Evolutionary conservation across 2,888 invertebrate species (phyloP), one percentile per base, ranked within the genome.

Genomic region (Clitarchus hookeri): DNA sequence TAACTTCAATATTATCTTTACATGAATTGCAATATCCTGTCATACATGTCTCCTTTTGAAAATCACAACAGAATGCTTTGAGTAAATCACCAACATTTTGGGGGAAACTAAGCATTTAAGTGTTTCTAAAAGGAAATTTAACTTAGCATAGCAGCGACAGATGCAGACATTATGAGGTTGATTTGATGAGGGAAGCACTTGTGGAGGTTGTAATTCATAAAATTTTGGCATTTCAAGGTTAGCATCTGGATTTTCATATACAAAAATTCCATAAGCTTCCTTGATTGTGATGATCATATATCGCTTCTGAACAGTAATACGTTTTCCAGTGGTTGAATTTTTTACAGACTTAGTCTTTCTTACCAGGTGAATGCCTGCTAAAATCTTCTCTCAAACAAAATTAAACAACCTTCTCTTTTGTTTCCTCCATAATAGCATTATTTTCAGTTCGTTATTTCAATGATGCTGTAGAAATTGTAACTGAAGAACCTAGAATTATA

Each of bases 101-200:
- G 0, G 83, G 19, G 19, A 83, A 65, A 65, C 65, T 6, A 44
- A 36, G 36, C 36, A 36, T 36, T 36, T 36, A 36, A 36, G 36
- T 36, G 36, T 3, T 36, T 36, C 36, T 83, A 25, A 83, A 83
- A 6, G 83, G 83, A 44, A 83, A 83, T 83, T 2, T 48, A 6
- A 48, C 12, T 44, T 83, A 48, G 83, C 44, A 83, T 83, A 19
- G 83, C 36, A 44, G 83, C 25, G 23, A 83, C 44, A 65, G 65
- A 83, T 83, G 44, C 44, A 83, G 53, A 83, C 44, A 44, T 48
- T 48, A 48, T 83, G 83, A 83, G 44, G 19, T 53, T n/a, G 83
- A 9, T 83, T 83, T 83, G 83, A 48, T 83, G 36, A 44, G 53
- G 44, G 83, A 83, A 83, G 83, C 44, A 83, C 83, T 48, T 83